Conservation (phyloP, 2,888 invertebrate genomes). For the Erebia ligea region DNA sequence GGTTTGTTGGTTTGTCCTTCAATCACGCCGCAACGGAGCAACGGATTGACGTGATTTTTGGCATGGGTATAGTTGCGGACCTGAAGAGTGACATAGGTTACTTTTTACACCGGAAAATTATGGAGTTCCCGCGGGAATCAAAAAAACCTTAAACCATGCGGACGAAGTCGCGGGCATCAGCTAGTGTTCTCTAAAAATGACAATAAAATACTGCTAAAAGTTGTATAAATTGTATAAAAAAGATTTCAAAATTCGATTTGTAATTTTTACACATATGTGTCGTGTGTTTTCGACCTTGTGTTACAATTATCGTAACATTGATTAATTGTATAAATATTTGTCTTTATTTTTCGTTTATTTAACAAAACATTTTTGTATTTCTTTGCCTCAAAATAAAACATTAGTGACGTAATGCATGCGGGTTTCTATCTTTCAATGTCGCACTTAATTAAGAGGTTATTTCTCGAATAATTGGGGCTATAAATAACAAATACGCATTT, state of each 20-base stretch:
- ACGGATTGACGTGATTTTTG: no score
- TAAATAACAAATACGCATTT: conserved; percentile 27
- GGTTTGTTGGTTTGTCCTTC: no score
- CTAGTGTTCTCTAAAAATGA: not conserved
- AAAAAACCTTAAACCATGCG: no score
- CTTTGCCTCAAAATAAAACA: not conserved
- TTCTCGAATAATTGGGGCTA: conserved; percentile 28
- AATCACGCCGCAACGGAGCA: no score
- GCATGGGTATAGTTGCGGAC: no score
- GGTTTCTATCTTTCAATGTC: conserved; percentile 31
- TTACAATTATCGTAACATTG: conserved; percentile 15
- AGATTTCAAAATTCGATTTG: no score
- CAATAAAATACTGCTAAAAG: not conserved
- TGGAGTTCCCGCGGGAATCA: no score
- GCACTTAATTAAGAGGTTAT: conserved; percentile 33
- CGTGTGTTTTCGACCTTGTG: conserved; percentile 13
- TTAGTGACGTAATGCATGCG: conserved; percentile 8
- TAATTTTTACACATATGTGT: no score
- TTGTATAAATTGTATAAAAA: no score
- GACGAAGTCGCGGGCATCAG: no score
- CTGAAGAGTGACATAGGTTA: no score
- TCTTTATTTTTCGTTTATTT: not conserved
- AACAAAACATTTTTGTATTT: not conserved
- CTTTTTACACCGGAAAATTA: no score
- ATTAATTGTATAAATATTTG: conserved; percentile 14